Conservation (phyloP, 2,797 vertebrate species). For the Pangasius larnaudii region DNA sequence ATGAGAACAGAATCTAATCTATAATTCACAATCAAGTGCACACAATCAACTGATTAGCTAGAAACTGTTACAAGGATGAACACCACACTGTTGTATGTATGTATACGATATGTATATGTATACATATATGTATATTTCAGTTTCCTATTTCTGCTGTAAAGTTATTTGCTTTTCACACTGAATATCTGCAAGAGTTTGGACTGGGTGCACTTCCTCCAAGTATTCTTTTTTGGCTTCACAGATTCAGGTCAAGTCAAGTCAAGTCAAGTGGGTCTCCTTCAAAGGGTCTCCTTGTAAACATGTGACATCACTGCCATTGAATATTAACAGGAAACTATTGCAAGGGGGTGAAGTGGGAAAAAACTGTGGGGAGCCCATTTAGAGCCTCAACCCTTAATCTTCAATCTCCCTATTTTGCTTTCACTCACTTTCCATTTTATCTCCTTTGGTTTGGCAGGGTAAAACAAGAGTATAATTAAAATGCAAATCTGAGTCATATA, state of each 20-base stretch:
- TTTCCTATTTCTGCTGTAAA: conserved; percentile 15
- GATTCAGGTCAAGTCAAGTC: conserved; percentile 25
- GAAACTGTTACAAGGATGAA: neutral
- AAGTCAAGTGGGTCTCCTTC: too few relatives aligned
- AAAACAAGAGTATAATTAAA: neutral
- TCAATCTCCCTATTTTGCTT: conserved; percentile 1
- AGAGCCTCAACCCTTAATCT: conserved; percentile 6
- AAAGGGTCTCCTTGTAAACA: conserved; percentile 51
- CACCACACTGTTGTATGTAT: neutral
- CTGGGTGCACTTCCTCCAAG: conserved; percentile 45
- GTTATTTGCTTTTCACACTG: conserved; percentile 43
- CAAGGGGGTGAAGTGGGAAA: conserved; percentile 26
- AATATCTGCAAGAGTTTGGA: conserved; percentile 44
- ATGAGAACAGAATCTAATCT: neutral
- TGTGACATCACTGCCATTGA: conserved; percentile 54
- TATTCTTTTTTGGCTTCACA: conserved; percentile 49
- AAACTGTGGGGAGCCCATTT: conserved; percentile 38
- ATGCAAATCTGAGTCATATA: neutral
- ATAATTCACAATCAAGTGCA: neutral
- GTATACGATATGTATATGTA: too few relatives aligned
- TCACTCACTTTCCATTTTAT: neutral
- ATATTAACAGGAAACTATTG: conserved; percentile 47
- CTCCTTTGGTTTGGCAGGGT: neutral
- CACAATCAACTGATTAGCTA: neutral
- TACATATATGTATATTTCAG: conserved; percentile 8